A percentile compares a stretch with the other conserved stretches of the same genome.
phyloP scores from a whole-genome alignment of 2,113 vertebrate genomes.

The Carlito syrichta region DNA sequence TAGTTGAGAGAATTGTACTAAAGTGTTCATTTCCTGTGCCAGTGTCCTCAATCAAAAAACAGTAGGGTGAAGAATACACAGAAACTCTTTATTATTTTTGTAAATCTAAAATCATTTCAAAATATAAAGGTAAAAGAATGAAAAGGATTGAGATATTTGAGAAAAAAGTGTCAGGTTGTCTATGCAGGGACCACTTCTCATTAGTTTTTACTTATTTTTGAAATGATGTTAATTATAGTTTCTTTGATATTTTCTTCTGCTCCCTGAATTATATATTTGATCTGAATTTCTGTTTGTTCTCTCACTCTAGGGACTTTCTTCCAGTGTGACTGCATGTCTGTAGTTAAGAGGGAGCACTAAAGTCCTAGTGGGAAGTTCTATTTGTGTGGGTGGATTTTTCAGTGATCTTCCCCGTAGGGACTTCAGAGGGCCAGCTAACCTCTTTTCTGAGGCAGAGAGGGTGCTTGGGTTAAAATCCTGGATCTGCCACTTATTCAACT shows the following conservation, averaged over 20 bases:
- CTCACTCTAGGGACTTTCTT: background rate
- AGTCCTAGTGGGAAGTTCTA: background rate
- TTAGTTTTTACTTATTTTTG: background rate
- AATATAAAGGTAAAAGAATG: background rate
- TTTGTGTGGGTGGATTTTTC: background rate
- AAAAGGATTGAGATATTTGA: background rate
- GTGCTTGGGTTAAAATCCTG: background rate
- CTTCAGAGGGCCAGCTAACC: background rate
- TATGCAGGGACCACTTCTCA: background rate
- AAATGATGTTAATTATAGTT: background rate
- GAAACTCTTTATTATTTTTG: background rate
- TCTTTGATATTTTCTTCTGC: background rate
- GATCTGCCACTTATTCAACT: background rate
- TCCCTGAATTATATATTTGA: background rate
- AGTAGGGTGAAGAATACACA: background rate
- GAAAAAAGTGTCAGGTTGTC: background rate
- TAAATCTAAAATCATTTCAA: slow-evolving; percentile 7
- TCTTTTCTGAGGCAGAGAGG: background rate
- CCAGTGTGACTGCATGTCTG: background rate
- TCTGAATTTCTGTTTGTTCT: background rate
- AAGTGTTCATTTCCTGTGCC: background rate
- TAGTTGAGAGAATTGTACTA: background rate
- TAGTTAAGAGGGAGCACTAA: background rate
- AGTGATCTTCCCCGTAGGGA: background rate
- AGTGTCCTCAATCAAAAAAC: background rate